Percentiles rank a stretch among this genome's conserved stretches.
Evolutionary conservation across 2,888 invertebrate genomes (phyloP).

Genomic region (Azorinus chamasolen): DNA sequence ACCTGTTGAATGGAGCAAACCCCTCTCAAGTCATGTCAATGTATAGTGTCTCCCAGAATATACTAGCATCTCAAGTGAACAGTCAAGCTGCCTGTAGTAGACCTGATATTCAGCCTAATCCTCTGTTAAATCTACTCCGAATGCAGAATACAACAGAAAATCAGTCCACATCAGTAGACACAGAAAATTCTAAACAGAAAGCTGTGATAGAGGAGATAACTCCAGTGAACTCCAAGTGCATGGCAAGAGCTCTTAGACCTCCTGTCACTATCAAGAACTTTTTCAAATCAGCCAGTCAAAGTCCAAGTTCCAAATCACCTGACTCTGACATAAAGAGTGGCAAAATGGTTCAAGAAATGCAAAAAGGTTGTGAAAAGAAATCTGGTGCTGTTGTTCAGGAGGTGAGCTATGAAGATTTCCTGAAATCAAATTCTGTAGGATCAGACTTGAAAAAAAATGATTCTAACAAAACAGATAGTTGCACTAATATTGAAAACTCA

Average conservation of each 20-base stretch:
- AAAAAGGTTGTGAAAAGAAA: background rate
- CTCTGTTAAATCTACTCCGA: too few relatives aligned
- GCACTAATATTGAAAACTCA: background rate
- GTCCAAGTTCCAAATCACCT: background rate
- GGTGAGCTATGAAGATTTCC: constrained; percentile 54
- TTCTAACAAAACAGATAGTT: background rate
- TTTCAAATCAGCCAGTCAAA: constrained; percentile 73
- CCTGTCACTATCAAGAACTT: constrained; percentile 83
- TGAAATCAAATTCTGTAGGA: constrained; percentile 6
- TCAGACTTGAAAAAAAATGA: background rate
- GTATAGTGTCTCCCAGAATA: too few relatives aligned
- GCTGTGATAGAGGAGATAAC: constrained; percentile 69
- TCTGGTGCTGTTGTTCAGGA: constrained; percentile 7
- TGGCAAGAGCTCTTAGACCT: constrained; percentile 78
- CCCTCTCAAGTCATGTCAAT: too few relatives aligned
- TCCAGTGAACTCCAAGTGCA: constrained; percentile 71
- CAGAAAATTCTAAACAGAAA: background rate
- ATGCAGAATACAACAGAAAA: background rate
- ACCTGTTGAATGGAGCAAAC: too few relatives aligned
- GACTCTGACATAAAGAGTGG: background rate
- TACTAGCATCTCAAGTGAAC: too few relatives aligned
- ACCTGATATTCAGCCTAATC: background rate
- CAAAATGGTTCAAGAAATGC: background rate
- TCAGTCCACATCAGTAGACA: background rate
- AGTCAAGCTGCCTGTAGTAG: too few relatives aligned